These are phyloP conservation scores for Nezara viridula DNA, from an alignment of 2,888 invertebrate species.

Conservation along the genomic window DNA sequence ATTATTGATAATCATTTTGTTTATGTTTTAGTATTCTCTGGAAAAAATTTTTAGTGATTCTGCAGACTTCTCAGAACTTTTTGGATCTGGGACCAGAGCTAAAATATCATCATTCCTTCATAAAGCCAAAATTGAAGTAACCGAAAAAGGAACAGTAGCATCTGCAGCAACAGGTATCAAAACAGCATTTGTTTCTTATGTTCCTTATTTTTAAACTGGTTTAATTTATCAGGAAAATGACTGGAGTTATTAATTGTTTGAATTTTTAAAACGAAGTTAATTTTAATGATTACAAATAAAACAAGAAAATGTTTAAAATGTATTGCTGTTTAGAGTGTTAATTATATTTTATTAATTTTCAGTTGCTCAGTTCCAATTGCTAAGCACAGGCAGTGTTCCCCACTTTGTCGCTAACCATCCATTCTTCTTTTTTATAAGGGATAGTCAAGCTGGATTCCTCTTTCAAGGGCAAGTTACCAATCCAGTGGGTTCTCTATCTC, in stretches of 20 bases:
- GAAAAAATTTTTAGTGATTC: conserved; percentile 72
- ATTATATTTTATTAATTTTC: conserved; percentile 62
- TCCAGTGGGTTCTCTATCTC: not conserved
- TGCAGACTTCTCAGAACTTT: conserved; percentile 75
- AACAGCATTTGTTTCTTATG: not conserved
- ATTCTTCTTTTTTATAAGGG: conserved; percentile 77
- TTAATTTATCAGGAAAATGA: no score
- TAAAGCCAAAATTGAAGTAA: conserved; percentile 76
- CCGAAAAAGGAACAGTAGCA: conserved; percentile 78
- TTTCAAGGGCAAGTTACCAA: conserved; percentile 59
- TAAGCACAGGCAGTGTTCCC: conserved; percentile 69
- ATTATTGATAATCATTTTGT: conserved; percentile 9
- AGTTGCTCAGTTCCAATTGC: conserved; percentile 74
- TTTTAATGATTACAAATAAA: no score
- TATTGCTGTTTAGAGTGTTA: not conserved
- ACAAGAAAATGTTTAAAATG: no score
- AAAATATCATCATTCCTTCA: conserved; percentile 74
- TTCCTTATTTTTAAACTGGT: no score
- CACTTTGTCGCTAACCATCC: conserved; percentile 74
- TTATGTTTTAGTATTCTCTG: conserved; percentile 74
- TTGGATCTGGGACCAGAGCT: conserved; percentile 67
- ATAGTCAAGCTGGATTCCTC: conserved; percentile 66
- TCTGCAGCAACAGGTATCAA: conserved; percentile 75
- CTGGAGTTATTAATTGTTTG: no score
- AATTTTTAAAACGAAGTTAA: no score